Evolutionary conservation across 2,113 vertebrate genomes (phyloP).

Genomic region (Dolichallabes microphthalmus): DNA sequence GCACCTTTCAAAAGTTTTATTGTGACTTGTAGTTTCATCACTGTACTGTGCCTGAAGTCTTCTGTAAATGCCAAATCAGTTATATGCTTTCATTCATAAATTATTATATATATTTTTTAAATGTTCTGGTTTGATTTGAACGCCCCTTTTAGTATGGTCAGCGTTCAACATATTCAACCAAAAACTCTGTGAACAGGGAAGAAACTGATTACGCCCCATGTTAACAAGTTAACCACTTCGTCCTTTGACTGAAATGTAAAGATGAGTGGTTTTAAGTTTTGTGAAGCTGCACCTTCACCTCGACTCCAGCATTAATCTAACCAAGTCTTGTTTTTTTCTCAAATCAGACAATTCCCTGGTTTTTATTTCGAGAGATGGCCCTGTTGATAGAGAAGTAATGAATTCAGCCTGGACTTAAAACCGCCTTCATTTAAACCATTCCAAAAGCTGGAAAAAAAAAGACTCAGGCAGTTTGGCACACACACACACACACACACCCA

Average conservation of each 20-base stretch:
- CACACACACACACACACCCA: background rate
- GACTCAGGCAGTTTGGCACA: background rate
- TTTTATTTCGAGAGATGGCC: slow-evolving; percentile 42
- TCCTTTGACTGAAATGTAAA: background rate
- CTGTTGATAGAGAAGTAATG: slow-evolving; percentile 43
- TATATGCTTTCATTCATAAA: too few species aligned
- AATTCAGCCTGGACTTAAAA: slow-evolving; percentile 28
- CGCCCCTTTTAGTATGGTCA: too few species aligned
- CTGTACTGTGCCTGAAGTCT: too few species aligned
- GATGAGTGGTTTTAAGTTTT: background rate
- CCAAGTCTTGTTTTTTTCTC: background rate
- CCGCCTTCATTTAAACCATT: background rate
- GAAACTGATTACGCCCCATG: background rate
- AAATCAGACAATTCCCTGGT: background rate
- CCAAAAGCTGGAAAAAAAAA: slow-evolving; percentile 22
- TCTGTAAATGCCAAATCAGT: too few species aligned
- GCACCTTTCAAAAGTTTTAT: too few species aligned
- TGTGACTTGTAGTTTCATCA: too few species aligned
- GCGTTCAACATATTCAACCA: too few species aligned
- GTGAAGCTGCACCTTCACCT: background rate
- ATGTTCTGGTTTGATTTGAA: too few species aligned
- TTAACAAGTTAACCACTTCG: background rate
- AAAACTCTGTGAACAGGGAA: background rate
- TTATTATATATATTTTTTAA: too few species aligned
- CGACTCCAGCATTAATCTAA: background rate